These are phyloP conservation scores for Rhombomys opimus DNA, from an alignment of 2,113 vertebrate genomes.

Conservation along the genomic window DNA sequence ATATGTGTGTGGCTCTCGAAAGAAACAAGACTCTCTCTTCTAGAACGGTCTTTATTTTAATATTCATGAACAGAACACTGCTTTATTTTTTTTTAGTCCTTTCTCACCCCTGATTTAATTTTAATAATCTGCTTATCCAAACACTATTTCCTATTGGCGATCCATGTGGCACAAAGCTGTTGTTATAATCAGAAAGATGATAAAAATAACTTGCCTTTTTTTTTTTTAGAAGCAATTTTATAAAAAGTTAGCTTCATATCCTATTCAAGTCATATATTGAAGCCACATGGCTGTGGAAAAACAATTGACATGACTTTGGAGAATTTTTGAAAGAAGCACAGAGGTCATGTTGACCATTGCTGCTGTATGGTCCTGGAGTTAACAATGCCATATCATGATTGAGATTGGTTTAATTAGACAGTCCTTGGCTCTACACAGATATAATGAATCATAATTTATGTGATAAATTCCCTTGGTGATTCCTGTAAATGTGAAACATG, in stretches of 20 bases:
- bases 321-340: neutral
- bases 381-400: neutral
- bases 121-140: neutral
- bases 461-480: neutral
- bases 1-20: neutral
- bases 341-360: neutral
- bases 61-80: neutral
- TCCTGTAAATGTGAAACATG: neutral
- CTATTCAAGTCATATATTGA: neutral
- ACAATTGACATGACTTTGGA: neutral
- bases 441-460: neutral
- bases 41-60: neutral
- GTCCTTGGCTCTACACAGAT: neutral
- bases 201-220: neutral
- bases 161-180: neutral
- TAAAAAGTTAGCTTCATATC: neutral
- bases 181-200: neutral
- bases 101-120: neutral
- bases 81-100: neutral
- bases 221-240: neutral
- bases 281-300: neutral
- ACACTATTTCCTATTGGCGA: accelerated
- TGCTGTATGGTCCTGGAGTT: neutral
- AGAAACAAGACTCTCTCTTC: neutral
- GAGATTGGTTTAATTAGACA: neutral